Base-by-base conservation (phyloP, 1,140 invertebrate species). In the Galleria mellonella region DNA sequence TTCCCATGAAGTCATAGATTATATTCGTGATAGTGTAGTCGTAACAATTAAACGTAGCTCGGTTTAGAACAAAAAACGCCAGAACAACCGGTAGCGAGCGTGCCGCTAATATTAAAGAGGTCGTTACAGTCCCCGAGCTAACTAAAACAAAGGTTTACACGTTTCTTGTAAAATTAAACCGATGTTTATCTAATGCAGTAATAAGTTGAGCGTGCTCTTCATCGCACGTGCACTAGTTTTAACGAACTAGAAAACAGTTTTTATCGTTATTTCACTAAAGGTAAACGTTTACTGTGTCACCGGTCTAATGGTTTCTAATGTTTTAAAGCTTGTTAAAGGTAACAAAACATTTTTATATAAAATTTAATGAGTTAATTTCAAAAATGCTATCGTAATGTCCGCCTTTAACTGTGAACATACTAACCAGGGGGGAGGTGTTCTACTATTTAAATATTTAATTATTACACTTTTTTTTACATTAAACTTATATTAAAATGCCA, bases 1-100 rank as follows among this genome's bases (percentile, higher is more conserved):
- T 83, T 83, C 78, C 78, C 78, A 79, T 79, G 75, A 79, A 82
- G 55, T 47, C 65, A 75, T 68, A 79, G 75, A 78, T 81, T 55
- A 76, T 65, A 70, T 62, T 50, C 55, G 60, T 47, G 76, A 81
- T 82, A 74, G 58, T 56, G 41, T 23, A 55, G 55, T 59, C 51
- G 61, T 79, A 72, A 83, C 76, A 83, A 83, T 83, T 83, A 83
- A 83, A 83, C 68, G 72, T 71, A 68, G 60, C 17, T 23, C 17
- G 17, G 17, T 23, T 23, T 23, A 49, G 15, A 47, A 53, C 31
- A 74, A 73, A 66, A 67, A 70, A 70, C 48, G 49, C 53, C 45
- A 45, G 46, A 45, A 62, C 53, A 73, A 72, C 72, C 72, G 70
- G 77, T 82, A 82, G 77, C 74, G 59, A 55, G 66, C 72, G 74